Evolutionary conservation across 2,113 vertebrate species (phyloP).

Genomic region (Chloropsis cyanopogon): DNA sequence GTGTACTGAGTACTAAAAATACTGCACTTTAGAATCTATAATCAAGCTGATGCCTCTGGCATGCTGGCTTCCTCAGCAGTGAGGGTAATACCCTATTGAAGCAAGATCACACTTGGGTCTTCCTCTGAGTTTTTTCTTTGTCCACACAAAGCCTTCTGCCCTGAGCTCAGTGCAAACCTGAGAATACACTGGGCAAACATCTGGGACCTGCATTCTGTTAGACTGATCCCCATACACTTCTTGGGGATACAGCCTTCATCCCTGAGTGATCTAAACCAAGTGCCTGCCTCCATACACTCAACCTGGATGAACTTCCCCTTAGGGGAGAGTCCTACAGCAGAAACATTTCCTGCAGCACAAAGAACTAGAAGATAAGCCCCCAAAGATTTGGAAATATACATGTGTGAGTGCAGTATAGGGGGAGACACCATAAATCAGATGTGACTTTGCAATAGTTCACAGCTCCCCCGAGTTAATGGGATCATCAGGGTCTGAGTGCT

Average conservation of each 20-base stretch:
- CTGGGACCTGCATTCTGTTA: not conserved
- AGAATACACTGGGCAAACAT: not conserved
- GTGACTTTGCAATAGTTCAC: not conserved
- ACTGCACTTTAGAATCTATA: not conserved
- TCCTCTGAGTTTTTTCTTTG: not conserved
- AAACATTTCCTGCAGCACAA: not conserved
- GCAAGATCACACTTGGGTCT: not conserved
- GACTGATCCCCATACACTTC: not conserved
- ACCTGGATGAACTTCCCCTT: not conserved
- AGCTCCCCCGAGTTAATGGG: not conserved
- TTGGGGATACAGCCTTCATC: not conserved
- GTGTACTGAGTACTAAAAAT: not conserved
- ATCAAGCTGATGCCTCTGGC: not conserved
- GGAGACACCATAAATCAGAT: not conserved
- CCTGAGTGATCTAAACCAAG: rapidly evolving
- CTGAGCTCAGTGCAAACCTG: not conserved
- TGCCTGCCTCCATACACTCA: not conserved
- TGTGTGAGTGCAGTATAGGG: not conserved
- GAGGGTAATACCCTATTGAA: not conserved
- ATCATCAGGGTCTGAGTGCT: not conserved
- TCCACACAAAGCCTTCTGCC: not conserved
- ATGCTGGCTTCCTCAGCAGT: not conserved
- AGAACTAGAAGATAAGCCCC: not conserved
- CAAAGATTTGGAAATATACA: not conserved
- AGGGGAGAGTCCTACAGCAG: not conserved